A percentile compares a stretch with the other conserved stretches of the same genome.
Conservation (phyloP, 2,888 invertebrate species). For the Cryptus viduatorius region DNA sequence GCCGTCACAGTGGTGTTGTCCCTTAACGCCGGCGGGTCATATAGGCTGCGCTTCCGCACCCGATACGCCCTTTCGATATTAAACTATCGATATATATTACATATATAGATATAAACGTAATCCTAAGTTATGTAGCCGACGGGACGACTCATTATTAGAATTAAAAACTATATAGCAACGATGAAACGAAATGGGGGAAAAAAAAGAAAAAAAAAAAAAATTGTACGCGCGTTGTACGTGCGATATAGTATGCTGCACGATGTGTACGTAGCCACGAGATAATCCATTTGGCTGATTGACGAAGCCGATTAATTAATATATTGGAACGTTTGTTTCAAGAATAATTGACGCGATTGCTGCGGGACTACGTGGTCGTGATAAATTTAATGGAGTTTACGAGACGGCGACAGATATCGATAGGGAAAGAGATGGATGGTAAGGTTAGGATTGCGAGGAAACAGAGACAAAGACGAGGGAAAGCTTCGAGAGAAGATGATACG, state of each 20-base stretch:
- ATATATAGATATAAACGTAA: slow-evolving; percentile 38
- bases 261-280: slow-evolving; percentile 48
- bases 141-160: slow-evolving; percentile 51
- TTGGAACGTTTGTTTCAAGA: slow-evolving; percentile 49
- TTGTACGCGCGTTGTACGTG: slow-evolving; percentile 56
- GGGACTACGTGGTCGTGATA: slow-evolving; percentile 57
- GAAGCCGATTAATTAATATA: slow-evolving; percentile 45
- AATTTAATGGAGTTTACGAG: slow-evolving; percentile 50
- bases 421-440: slow-evolving; percentile 2
- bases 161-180: slow-evolving; percentile 21
- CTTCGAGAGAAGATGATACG: slow-evolving; percentile 10
- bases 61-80: not conserved
- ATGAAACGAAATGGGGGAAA: slow-evolving; percentile 19
- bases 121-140: slow-evolving; percentile 45
- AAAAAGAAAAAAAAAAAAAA: slow-evolving; percentile 26
- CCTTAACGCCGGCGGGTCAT: not conserved
- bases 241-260: slow-evolving; percentile 41
- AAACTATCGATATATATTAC: slow-evolving; percentile 15
- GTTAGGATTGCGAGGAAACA: slow-evolving; percentile 39
- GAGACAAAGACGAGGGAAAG: slow-evolving; percentile 50
- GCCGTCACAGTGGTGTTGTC: too few species aligned
- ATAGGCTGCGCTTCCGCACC: not conserved
- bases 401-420: slow-evolving; percentile 49
- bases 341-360: slow-evolving; percentile 58
- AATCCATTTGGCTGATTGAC: slow-evolving; percentile 29